Base-by-base conservation (phyloP, 2,888 invertebrate species). In the Netelia inedita region DNA sequence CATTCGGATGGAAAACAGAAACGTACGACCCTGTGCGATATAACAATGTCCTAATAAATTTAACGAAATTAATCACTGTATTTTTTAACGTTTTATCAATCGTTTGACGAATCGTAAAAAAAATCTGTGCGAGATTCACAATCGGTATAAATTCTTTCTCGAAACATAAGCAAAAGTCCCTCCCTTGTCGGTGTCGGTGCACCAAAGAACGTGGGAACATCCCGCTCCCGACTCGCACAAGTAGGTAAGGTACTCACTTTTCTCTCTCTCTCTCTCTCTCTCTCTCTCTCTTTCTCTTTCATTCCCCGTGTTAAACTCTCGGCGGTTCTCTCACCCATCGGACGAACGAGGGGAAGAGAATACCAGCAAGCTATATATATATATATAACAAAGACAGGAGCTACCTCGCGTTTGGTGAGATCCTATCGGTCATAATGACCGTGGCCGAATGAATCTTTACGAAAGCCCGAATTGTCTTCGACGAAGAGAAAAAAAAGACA, bases 201-300 rank as follows among this genome's bases (percentile, higher is more conserved):
- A 66, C 79, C 80, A 65, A 68, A 76, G 76, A 80, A 84, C 83
- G 83, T 84, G 83, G 83, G 83, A 84, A 84, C 80, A 66, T 84
- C 72, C 80, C 76, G 83, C 76, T 76, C 53, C 71, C 72, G 80
- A 71, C 83, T 79, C 83, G 79, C 66, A 55, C 79, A 75, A 83
- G 83, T 80, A 68, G 69, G 69, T 55, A 73, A 28, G 71, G 46
- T 43, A 23, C 55, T 65, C 69, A 63, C 69, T 16, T 57, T 14
- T 41, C 11, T 21, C 55, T 65, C 19, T 35, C 21, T 46, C 69
- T 41, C 63, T 63, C 69, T 71, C 69, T 53, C 23, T 68, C 53
- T 23, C 43, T 76, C 55, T 16, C 46, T 28, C 65, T 66, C 10
- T 41, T 21, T 41, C 57, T 71, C 59, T 69, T 68, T 63, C 61